These are phyloP conservation scores for Andrena fulva DNA, from an alignment of 2,888 invertebrate species.

Conservation along the genomic window DNA sequence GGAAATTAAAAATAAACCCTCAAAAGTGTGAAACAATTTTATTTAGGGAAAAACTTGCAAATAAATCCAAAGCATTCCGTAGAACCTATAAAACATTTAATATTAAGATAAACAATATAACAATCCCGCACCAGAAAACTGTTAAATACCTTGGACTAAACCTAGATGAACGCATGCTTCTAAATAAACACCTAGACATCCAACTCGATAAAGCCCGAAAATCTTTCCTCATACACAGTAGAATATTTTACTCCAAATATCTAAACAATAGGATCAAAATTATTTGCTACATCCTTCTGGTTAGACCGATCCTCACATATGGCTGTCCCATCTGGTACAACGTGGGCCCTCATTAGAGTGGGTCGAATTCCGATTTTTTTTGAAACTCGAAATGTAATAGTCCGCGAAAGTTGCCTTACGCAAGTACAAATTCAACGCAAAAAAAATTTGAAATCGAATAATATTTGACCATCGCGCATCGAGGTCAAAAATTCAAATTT, in stretches of 20 bases:
- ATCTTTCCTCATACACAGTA: not conserved
- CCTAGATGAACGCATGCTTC: not conserved
- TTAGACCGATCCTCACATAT: not conserved
- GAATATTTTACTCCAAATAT: not conserved
- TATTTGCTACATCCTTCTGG: not conserved
- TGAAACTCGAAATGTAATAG: too few relatives aligned
- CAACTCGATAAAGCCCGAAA: not conserved
- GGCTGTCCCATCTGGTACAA: conserved; percentile 3
- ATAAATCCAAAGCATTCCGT: not conserved
- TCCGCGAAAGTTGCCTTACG: too few relatives aligned
- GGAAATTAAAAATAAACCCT: conserved; percentile 3
- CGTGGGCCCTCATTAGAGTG: not conserved
- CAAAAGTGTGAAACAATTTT: not conserved
- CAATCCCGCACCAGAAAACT: not conserved
- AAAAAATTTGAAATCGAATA: too few relatives aligned
- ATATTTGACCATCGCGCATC: too few relatives aligned
- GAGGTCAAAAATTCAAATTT: too few relatives aligned
- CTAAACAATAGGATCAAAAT: not conserved
- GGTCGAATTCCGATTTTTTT: too few relatives aligned
- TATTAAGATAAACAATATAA: not conserved
- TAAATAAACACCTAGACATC: not conserved
- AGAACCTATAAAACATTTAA: not conserved
- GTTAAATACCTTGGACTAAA: not conserved
- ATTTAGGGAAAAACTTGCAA: not conserved
- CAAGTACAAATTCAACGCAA: too few relatives aligned